Percentiles rank a stretch among this genome's conserved stretches.
Evolutionary conservation across 2,113 vertebrate species (phyloP).

Genomic region (Pelodiscus sinensis): DNA sequence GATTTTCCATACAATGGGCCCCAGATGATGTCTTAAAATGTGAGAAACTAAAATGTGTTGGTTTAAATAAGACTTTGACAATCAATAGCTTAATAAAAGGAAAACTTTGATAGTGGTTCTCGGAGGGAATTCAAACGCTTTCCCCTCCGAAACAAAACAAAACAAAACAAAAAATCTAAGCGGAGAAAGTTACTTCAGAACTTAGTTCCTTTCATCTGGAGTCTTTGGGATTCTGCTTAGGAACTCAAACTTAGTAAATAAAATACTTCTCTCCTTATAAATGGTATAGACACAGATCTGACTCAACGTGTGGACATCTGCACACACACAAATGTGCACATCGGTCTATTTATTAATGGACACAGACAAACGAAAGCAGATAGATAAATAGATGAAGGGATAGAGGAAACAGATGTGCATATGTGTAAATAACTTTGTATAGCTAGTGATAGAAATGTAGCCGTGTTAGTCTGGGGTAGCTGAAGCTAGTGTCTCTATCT

Average conservation of each 20-base stretch:
- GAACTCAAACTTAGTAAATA: neutral
- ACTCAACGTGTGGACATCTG: too few species aligned
- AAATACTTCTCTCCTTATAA: neutral
- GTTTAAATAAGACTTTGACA: conserved; percentile 78
- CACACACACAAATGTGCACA: neutral
- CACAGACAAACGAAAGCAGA: neutral
- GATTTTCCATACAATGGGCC: conserved; percentile 77
- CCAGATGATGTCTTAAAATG: conserved; percentile 79
- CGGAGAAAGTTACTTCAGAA: conserved; percentile 31
- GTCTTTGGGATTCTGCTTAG: neutral
- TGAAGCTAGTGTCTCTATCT: neutral
- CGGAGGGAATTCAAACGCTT: conserved; percentile 66
- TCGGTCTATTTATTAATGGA: neutral
- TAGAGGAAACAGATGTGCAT: neutral
- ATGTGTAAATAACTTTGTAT: neutral
- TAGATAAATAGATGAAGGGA: neutral
- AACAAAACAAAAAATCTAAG: neutral
- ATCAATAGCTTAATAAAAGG: conserved; percentile 70
- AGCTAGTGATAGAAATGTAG: too few species aligned
- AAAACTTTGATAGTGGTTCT: conserved; percentile 71
- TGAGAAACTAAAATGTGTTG: conserved; percentile 78
- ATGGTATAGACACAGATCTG: neutral
- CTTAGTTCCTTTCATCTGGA: neutral
- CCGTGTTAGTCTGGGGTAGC: too few species aligned
- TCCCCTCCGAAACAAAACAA: conserved; percentile 60